Evolutionary conservation across 2,113 vertebrate species (phyloP), one percentile per base, ranked within the genome.

Genomic region (Neogobius melanostomus): DNA sequence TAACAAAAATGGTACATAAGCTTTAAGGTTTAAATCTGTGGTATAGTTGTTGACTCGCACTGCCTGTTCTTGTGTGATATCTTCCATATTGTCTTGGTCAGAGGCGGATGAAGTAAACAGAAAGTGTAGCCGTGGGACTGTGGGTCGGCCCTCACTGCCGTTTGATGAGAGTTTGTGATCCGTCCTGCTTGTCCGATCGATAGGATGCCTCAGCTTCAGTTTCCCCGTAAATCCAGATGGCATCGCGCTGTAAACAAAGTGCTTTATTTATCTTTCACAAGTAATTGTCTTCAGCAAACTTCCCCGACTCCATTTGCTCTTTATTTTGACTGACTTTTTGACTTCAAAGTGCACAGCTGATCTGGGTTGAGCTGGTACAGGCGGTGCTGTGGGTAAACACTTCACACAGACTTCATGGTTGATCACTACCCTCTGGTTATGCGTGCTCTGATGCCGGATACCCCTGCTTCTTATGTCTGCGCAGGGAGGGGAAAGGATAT

Each of bases 291-390:
- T 63, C 67, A 62, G 47, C 21, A 17, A 82, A 66, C 61, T 52
- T 56, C n/a, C 74, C 71, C 42, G 43, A 48, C 68, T 59, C 60
- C 74, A 63, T 43, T 84, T 82, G 79, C 17, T 8, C n/a, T 64
- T 64, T 72, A 36, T 72, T 56, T 75, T 66, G 54, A 73, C 73
- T 82, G 85, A 83, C 76, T 88, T 80, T 36, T 61, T 56, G 57
- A 83, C 74, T 81, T 83, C 73, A 85, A 83, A 85, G 81, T 67
- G 9, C 42, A 68, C 67, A 69, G 72, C 69, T 7, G 11, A 11
- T 21, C 60, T 61, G 51, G 66, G 75, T 67, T 67, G 44, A 82
- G 75, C 69, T 44, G 59, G 69, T 72, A 65, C 75, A 80, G 77
- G 82, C 86, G 77, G 75, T 54, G 69, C 84, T 76, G 8, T n/a